Base-by-base conservation (phyloP, 2,113 vertebrate species). In the Psilopsiagon aurifrons region DNA sequence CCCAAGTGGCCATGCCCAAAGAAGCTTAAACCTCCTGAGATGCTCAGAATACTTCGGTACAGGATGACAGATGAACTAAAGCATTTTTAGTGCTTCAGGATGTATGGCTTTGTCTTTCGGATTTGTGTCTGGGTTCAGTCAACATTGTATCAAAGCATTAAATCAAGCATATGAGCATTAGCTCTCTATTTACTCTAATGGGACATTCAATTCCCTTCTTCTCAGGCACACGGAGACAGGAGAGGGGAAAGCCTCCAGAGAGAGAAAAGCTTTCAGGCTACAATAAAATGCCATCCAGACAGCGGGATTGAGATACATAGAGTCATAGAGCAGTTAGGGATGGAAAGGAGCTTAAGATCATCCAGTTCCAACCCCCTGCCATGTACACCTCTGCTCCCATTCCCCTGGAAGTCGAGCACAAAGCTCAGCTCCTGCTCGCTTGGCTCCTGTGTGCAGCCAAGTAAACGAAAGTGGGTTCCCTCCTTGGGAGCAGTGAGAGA, bases 1-100 rank as follows among this genome's bases (percentile, higher is more conserved):
- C 46, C 64, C 69, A 44, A 81, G 62, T 17, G 24, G 6, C 7
- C 33, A 3, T 0, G 17, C 27, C 68, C 59, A 28, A 88, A 49
- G 76, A 43, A 33, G 47, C 60, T 67, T 47, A 3, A 59, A 5
- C 20, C 39, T 86, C 54, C 76, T n/a, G 76, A 64, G 35, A 37
- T 0, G 1, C 59, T 67, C 37, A 43, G 73, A 66, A 57, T 24
- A 41, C 12, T n/a, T 69, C 22, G 9, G 0, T 28, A 8, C 10
- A 35, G 43, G 35, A 23, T 69, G 49, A 66, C 52, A 54, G 54
- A 33, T 18, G 31, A 93, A 85, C 63, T 49, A 49, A 63, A 90
- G 25, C 46, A 41, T 52, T 85, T 86, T 81, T 67, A 78, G 63
- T 57, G n/a, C 19, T 82, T 69, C 64, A 57, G 54, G 33, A 35